Evolutionary conservation across 2,113 vertebrate species (phyloP).

Genomic region (Tragelaphus buxtoni): DNA sequence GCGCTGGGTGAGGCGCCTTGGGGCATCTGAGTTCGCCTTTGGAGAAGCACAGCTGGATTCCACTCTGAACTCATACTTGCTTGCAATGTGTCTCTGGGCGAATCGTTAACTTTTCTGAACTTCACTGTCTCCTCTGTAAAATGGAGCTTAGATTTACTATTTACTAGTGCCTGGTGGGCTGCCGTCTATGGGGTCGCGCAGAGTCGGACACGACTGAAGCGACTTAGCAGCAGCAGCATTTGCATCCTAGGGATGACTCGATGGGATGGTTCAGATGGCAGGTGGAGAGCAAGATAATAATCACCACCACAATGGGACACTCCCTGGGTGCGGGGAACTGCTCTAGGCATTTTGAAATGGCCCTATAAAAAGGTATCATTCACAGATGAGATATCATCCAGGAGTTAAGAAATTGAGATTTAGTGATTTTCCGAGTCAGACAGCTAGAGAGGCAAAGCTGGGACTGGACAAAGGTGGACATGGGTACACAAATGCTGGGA

Average conservation of each 20-base stretch:
- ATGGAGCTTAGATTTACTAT: background rate
- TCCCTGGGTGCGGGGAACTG: background rate
- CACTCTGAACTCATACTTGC: background rate
- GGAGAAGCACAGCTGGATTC: background rate
- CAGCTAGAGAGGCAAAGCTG: background rate
- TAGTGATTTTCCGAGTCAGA: background rate
- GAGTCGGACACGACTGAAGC: background rate
- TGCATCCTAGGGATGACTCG: background rate
- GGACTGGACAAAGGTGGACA: background rate
- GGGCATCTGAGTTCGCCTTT: background rate
- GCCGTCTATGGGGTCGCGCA: background rate
- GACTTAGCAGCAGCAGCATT: background rate
- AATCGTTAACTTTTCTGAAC: background rate
- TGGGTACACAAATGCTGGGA: background rate
- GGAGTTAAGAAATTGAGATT: background rate
- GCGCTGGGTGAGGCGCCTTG: background rate
- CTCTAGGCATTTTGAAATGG: background rate
- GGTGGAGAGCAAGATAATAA: background rate
- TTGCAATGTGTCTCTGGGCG: background rate
- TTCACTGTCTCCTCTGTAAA: background rate
- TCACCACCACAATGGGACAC: background rate
- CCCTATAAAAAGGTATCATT: background rate
- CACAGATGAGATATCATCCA: background rate
- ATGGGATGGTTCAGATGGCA: background rate
- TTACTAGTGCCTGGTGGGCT: background rate